Evolutionary conservation across 2,888 invertebrate species (phyloP), one percentile per base, ranked within the genome.

Genomic region (Hydraecia micacea): DNA sequence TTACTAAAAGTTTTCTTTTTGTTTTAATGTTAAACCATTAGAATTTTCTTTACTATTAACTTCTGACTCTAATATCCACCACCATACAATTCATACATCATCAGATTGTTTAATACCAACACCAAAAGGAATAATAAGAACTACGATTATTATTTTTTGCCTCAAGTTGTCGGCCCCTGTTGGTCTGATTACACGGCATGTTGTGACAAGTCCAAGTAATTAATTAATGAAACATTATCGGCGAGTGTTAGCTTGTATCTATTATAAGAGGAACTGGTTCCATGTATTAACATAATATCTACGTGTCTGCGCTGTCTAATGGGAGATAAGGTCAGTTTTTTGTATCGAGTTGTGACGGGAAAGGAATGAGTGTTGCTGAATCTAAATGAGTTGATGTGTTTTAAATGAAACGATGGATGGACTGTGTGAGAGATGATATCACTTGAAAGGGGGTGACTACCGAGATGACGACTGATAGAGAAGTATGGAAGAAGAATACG

Each of bases 171-270:
- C 18, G 7, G 67, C 62, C 62, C 62, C 67, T 68, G 80, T 28
- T 36, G n/a, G 1, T 49, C 65, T 79, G 79, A 39, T 55, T 42
- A 49, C 25, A 0, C 25, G 80, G 42, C 66, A 28, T 80, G 80
- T 80, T 80, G 74, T 80, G 80, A 80, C 80, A 80, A 73, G 68
- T 39, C 21, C 60, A 36, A 36, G 28, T 80, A 68, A 80, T 80
- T 80, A 80, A 80, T 63, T 36, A 74, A n/a, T 32, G 46, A 39
- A 36, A 63, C 80, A 80, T 80, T 68, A 55, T 52, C 67, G 36
- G 25, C 18, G 80, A 73, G 52, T 55, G 73, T 60, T 36, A n/a
- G 60, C 60, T 67, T 36, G 77, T 46, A 36, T 39, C 21, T 73
- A 13, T 49, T 21, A 39, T 13, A 39, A 18, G 36, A 73, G 15